Evolutionary conservation across 2,888 invertebrate species (phyloP).

Genomic region (Anagyrus pseudococci): DNA sequence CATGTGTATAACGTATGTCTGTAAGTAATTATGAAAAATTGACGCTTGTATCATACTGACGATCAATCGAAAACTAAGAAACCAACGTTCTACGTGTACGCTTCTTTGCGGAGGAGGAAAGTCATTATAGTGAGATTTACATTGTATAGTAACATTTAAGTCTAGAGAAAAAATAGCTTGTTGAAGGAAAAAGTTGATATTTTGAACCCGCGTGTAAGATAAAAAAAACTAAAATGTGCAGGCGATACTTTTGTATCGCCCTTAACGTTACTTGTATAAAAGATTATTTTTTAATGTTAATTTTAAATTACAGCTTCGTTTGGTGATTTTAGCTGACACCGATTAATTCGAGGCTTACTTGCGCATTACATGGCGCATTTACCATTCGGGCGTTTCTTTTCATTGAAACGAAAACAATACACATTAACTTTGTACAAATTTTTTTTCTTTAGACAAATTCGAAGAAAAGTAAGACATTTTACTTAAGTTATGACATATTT

Average conservation of each 20-base stretch:
- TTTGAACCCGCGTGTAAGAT: slow-evolving; percentile 1
- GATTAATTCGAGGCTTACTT: background rate
- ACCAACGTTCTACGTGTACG: slow-evolving; percentile 16
- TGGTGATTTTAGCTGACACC: no score
- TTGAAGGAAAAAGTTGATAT: background rate
- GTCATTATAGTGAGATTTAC: slow-evolving; percentile 8
- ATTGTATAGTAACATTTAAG: background rate
- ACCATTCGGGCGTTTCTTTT: no score
- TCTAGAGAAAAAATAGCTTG: background rate
- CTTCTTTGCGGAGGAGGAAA: slow-evolving; percentile 21
- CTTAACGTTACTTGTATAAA: background rate
- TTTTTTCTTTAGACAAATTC: no score
- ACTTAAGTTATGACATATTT: no score
- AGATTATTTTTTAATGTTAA: no score
- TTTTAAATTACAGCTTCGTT: background rate
- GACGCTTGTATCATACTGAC: slow-evolving; percentile 18
- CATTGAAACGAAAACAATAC: no score
- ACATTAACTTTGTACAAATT: no score
- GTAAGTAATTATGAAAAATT: slow-evolving; percentile 19
- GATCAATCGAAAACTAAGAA: slow-evolving; percentile 10
- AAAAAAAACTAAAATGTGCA: background rate
- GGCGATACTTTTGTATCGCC: background rate
- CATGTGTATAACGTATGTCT: background rate
- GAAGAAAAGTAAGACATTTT: no score
- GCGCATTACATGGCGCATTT: no score